Evolutionary conservation across 2,888 invertebrate genomes (phyloP), one percentile per base, ranked within the genome.

Genomic region (Acronicta leporina): DNA sequence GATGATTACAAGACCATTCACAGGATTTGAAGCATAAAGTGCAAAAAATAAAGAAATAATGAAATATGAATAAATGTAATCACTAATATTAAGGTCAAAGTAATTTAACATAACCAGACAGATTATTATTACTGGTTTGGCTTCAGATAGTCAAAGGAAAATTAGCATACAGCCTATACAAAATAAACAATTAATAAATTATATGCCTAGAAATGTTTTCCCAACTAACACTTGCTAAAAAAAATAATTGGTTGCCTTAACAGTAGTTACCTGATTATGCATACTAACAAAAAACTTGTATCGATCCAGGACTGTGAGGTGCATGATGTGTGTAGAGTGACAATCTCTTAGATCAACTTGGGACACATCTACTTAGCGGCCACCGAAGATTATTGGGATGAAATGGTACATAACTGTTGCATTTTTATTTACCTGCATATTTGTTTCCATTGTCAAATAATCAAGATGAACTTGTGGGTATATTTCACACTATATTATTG

Each of bases 241-340:
- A 51, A 60, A 74, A 56, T 55, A 56, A 72, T 62, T 74, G 62
- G 65, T 73, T 74, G 63, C 67, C 64, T 48, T 73, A 75, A 78
- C 67, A 68, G 75, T 68, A 71, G 78, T 64, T 49, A 65, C 60
- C 60, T 65, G 63, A 67, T 47, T 65, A 74, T 83, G 72, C 82
- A 76, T 88, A 92, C 92, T 94, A 94, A 94, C 92, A 87, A 78
- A 81, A 74, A 73, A 86, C 85, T 91, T 92, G 87, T 87, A 87
- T 92, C 92, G 83, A 91, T 90, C 74, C 94, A 94, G 94, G 94
- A 88, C 84, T 82, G 81, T 92, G 89, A 91, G 89, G 92, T 92
- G 94, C 94, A 94, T 94, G 94, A 88, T 87, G 87, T 86, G 79
- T 84, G 77, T 87, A 85, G 86, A 86, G 85, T 88, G 90, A 87